A percentile compares a stretch with the other conserved stretches of the same genome.
Evolutionary conservation across 2,888 invertebrate species (phyloP).

Genomic region (Alviniconcha strummeri): DNA sequence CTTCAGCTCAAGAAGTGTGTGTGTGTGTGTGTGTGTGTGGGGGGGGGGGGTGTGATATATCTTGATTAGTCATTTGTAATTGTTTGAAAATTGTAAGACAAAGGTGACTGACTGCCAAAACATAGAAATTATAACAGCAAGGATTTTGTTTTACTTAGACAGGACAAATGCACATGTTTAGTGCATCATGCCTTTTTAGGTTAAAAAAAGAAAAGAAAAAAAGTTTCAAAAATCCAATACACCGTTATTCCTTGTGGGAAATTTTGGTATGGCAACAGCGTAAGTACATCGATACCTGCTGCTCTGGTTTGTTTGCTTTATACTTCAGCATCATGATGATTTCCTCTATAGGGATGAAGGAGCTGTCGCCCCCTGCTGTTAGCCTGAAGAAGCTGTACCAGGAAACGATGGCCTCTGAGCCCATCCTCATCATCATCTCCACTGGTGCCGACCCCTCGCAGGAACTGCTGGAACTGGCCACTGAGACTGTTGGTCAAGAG

Average conservation of each 20-base stretch:
- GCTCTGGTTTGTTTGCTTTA: neutral
- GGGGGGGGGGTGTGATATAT: neutral
- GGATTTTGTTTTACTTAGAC: no score
- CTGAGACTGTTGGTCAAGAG: constrained; percentile 74
- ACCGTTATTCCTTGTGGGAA: no score
- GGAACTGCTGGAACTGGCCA: constrained; percentile 83
- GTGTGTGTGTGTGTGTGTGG: neutral
- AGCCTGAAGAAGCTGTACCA: constrained; percentile 77
- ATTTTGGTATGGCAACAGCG: no score
- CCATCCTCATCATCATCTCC: constrained; percentile 88
- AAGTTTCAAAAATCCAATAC: no score
- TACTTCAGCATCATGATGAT: neutral
- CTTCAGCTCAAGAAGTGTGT: neutral
- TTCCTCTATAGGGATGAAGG: constrained; percentile 74
- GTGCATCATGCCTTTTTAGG: no score
- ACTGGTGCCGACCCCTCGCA: constrained; percentile 93
- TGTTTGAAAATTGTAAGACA: no score
- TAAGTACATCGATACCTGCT: no score
- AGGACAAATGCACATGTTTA: no score
- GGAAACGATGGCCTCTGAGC: constrained; percentile 79
- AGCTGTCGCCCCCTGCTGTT: constrained; percentile 78
- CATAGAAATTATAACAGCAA: no score
- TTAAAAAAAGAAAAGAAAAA: no score
- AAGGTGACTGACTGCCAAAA: no score
- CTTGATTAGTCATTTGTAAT: neutral